Percentiles rank a stretch among this genome's conserved stretches.
Evolutionary conservation across 2,888 invertebrate genomes (phyloP).

Genomic region (Seladonia tumulorum): DNA sequence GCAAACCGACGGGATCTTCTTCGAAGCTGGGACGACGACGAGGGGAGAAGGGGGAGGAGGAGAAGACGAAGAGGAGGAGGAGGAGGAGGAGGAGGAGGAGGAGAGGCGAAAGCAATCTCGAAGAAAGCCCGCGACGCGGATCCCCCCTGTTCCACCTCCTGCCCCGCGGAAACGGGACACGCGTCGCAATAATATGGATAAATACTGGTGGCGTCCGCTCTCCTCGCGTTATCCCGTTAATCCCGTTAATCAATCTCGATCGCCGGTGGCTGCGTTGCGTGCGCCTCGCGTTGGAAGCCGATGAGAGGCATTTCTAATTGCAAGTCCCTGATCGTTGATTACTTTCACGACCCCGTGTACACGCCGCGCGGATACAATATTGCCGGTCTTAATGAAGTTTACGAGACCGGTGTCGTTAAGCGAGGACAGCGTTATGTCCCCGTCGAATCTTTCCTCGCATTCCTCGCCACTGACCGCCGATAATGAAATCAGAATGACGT

Average conservation of each 20-base stretch:
- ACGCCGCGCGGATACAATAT: conserved; percentile 55
- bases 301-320: conserved; percentile 70
- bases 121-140: conserved; percentile 28
- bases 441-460: conserved; percentile 16
- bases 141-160: not conserved
- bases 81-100: not conserved
- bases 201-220: conserved; percentile 38
- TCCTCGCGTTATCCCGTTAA: conserved; percentile 38
- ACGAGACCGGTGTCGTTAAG: conserved; percentile 55
- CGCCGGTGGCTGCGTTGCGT: conserved; percentile 57
- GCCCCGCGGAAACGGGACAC: conserved; percentile 13
- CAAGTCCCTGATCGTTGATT: conserved; percentile 67
- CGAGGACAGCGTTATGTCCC: conserved; percentile 23
- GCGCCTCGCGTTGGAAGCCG: conserved; percentile 39
- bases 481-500: conserved; percentile 37
- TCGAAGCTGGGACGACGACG: not conserved
- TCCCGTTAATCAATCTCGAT: conserved; percentile 71
- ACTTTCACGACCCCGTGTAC: conserved; percentile 58
- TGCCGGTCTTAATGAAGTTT: conserved; percentile 66
- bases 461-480: conserved; percentile 7
- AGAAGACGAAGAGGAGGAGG: not conserved
- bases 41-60: not conserved
- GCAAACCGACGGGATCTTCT: not conserved
- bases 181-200: conserved; percentile 50
- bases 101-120: conserved; percentile 34